Evolutionary conservation across 2,113 vertebrate genomes (phyloP).

Genomic region (Steatornis caripensis): DNA sequence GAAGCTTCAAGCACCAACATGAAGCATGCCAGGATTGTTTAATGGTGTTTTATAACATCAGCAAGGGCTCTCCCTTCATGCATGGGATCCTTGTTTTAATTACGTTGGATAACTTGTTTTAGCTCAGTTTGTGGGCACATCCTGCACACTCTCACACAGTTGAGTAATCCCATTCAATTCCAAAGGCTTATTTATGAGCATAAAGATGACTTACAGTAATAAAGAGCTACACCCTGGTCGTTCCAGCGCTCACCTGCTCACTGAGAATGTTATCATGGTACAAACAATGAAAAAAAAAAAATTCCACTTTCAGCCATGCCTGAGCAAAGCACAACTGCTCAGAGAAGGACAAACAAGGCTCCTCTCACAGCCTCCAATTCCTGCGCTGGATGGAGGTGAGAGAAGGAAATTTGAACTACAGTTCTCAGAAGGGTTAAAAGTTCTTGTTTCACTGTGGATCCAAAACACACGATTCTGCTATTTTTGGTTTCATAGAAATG

Average conservation of each 20-base stretch:
- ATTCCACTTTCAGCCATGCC: background rate
- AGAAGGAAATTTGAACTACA: background rate
- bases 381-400: background rate
- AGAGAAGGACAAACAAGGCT: background rate
- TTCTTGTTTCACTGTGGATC: background rate
- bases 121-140: slow-evolving; percentile 6
- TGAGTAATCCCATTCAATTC: slow-evolving; percentile 4
- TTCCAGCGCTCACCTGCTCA: slow-evolving; percentile 33
- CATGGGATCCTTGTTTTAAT: background rate
- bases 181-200: background rate
- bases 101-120: background rate
- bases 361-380: background rate
- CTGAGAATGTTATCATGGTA: background rate
- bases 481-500: background rate
- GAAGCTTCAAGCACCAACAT: background rate
- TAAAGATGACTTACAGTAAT: slow-evolving; percentile 12
- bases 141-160: background rate
- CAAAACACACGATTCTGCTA: background rate
- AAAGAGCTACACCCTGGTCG: slow-evolving; percentile 20
- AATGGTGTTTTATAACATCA: background rate
- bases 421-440: background rate
- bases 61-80: background rate
- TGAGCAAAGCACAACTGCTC: background rate
- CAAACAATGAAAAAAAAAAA: background rate
- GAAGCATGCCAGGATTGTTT: rapidly evolving